Conservation (phyloP, 2,113 vertebrate genomes). For the Saimiri boliviensis region DNA sequence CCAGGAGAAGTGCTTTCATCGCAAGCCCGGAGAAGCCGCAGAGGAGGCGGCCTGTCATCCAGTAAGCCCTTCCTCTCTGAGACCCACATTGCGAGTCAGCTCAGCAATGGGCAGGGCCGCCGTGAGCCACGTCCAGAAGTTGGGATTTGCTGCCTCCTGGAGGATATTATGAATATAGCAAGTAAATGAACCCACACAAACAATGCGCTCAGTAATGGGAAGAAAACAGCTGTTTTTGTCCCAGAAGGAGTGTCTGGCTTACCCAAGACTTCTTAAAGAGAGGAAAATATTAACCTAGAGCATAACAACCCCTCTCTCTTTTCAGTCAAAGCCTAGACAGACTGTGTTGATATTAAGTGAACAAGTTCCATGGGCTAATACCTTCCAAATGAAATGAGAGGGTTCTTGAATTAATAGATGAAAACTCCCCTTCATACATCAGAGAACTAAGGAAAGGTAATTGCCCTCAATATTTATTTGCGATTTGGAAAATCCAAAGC, state of each 20-base stretch:
- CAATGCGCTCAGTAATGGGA: neutral
- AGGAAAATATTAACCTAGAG: constrained; percentile 34
- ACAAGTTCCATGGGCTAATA: constrained; percentile 31
- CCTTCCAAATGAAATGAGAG: neutral
- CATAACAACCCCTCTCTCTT: neutral
- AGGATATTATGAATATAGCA: neutral
- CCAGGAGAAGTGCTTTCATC: neutral
- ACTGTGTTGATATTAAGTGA: neutral
- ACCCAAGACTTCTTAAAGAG: constrained; percentile 12
- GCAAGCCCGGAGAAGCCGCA: neutral
- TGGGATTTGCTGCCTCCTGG: constrained; percentile 61
- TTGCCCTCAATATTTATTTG: constrained; percentile 61
- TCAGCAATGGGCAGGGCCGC: fast-evolving
- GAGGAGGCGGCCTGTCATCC: neutral
- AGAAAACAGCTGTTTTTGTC: neutral
- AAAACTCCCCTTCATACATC: constrained; percentile 62
- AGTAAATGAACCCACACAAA: neutral
- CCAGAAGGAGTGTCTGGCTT: neutral
- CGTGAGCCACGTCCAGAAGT: fast-evolving
- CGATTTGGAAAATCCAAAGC: constrained; percentile 59
- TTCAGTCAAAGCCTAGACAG: neutral
- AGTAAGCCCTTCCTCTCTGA: neutral
- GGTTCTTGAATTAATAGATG: constrained; percentile 24
- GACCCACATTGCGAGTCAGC: neutral
- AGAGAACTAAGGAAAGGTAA: constrained; percentile 57